Base-by-base conservation (phyloP, 2,113 vertebrate genomes). In the Progne subis region DNA sequence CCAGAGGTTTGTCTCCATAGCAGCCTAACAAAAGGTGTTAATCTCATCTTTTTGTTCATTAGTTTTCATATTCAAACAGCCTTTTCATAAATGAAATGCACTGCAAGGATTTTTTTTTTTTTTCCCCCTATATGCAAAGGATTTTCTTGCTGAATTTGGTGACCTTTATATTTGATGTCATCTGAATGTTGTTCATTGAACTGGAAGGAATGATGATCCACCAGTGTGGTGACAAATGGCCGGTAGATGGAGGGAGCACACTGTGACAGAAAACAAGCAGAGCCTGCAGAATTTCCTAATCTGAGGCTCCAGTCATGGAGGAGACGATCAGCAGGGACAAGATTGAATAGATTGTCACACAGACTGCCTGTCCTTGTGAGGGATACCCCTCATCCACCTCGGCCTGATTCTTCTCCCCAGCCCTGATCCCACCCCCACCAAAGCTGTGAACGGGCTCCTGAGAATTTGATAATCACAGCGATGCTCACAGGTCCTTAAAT, bases 161-260 rank as follows among this genome's bases (percentile, higher is more conserved):
- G 49, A 84, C 72, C 16, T 64, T 83, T 39, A 24, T 68, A 59
- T 11, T 61, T 34, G 49, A 32, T 71, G 57, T 41, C 15, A 34
- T 41, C 19, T 85, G 81, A 77, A 72, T 28, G 20, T 50, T 53
- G 31, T 34, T 84, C 21, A 24, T 86, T 44, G 55, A 78, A 60
- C 28, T 57, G 63, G 69, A 76, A n/a, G 41, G n/a, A 74, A 52
- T n/a, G 6, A 39, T n/a, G 55, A 55, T 28, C 34, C 2, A 6
- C n/a, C 39, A 14, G 53, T 14, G 31, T 34, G 26, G 46, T 67
- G 68, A 79, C 34, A 71, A 71, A 34, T 19, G 57, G 63, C 88
- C 95, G 83, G 86, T 50, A 95, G 95, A 79, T 86, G 96, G 96
- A 72, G 79, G 5, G 69, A 89, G 70, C 74, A 37, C 3, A 4